Evolutionary conservation across 1,140 invertebrate genomes (phyloP), one percentile per base, ranked within the genome.

Genomic region (Antheraea pernyi): DNA sequence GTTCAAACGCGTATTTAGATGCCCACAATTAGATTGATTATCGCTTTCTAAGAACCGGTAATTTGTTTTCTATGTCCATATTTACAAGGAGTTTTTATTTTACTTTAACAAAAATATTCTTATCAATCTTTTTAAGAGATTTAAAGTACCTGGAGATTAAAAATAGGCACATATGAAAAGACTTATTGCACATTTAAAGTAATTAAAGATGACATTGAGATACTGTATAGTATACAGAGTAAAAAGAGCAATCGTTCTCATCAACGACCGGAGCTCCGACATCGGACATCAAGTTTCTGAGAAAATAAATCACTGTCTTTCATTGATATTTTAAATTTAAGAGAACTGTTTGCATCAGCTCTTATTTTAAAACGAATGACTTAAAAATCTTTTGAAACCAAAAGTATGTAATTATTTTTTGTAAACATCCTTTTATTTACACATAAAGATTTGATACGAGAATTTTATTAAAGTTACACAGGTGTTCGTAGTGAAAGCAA

Each of bases 181-280:
- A 8, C 7, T 11, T 42, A 11, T 42, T 42, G 11, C 39, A 42
- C 7, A 42, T 7, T 42, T 42, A 42, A 42, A 9, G 11, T 53
- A 75, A 77, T 80, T 82, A 74, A 74, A 70, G 77, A 59, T 86
- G 84, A 85, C 83, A 84, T 42, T 42, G 39, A 42, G 7, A 42
- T 3, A 42, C 39, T 42, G 39, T 9, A 42, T 42, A 11, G 39
- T 42, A 42, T 42, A 42, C 39, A 42, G 11, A 42, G 2, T 42
- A 42, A 42, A 42, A 42, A 42, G 39, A 42, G 39, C 39, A 42
- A 42, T 42, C 39, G 39, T 42, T 42, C 39, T 42, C 39, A 9
- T 42, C 39, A 42, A 77, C 79, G 82, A 53, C 46, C 11, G 46
- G 10, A 13, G 46, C 5, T 1, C 39, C 39, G 16, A 53, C 81